phyloP scores from a whole-genome alignment of 1,140 invertebrate species.

The Mya arenaria region DNA sequence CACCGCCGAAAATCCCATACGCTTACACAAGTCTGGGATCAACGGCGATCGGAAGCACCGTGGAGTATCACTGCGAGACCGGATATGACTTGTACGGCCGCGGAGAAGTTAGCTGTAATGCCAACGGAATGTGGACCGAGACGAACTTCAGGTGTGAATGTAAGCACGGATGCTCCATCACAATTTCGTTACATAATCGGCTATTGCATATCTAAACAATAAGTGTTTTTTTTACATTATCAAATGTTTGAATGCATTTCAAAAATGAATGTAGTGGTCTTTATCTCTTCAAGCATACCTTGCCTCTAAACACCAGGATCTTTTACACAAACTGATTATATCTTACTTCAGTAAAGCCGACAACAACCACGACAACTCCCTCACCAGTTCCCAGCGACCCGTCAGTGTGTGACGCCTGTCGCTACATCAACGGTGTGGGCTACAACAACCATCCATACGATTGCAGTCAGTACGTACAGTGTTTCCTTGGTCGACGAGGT shows the following conservation, averaged over 20 bases:
- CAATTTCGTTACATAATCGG: no score
- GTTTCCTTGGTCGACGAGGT: slow-evolving; percentile 20
- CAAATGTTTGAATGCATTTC: no score
- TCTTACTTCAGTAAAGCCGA: not conserved
- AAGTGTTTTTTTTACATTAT: no score
- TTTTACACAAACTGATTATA: no score
- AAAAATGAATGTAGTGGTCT: no score
- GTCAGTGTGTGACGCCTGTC: slow-evolving; percentile 38
- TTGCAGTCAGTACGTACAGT: slow-evolving; percentile 53
- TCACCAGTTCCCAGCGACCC: not conserved
- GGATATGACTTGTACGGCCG: slow-evolving; percentile 8
- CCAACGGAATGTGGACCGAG: slow-evolving; percentile 12
- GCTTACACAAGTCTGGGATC: slow-evolving; percentile 32
- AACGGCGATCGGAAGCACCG: not conserved
- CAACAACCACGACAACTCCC: not conserved
- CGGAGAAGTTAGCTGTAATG: not conserved
- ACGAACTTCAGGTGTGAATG: slow-evolving; percentile 13
- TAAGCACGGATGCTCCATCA: no score
- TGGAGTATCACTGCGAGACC: slow-evolving; percentile 18
- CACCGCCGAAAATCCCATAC: slow-evolving; percentile 22
- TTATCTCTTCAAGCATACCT: no score
- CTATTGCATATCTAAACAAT: no score
- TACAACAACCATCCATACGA: slow-evolving; percentile 46
- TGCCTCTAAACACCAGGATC: no score
- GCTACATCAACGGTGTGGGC: slow-evolving; percentile 47